Percentiles rank a stretch among this genome's conserved stretches.
phyloP scores from a whole-genome alignment of 2,797 vertebrate genomes.

The Ctenopoma kingsleyae region DNA sequence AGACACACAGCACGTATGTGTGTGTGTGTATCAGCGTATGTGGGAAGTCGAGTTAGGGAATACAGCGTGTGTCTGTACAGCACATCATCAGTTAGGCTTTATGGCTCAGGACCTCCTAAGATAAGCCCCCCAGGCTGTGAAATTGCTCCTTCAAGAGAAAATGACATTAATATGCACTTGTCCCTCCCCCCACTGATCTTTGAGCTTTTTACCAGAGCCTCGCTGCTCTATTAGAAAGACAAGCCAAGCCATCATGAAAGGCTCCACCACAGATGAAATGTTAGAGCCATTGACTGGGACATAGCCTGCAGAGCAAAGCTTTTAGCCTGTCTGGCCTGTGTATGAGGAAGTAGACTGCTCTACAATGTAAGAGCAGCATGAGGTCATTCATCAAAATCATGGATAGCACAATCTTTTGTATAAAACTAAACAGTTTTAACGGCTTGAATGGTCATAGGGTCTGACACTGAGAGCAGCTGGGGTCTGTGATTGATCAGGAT shows the following conservation, averaged over 20 bases:
- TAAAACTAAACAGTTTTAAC: constrained; percentile 59
- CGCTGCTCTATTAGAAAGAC: constrained; percentile 75
- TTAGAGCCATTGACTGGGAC: constrained; percentile 69
- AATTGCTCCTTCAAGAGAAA: constrained; percentile 83
- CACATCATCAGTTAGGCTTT: constrained; percentile 76
- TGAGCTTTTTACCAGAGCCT: constrained; percentile 69
- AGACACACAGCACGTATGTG: constrained; percentile 27
- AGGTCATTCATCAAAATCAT: constrained; percentile 67
- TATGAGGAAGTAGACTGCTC: constrained; percentile 51
- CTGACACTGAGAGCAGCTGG: constrained; percentile 19
- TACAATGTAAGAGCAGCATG: constrained; percentile 68
- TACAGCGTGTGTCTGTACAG: constrained; percentile 51
- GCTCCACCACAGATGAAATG: constrained; percentile 68
- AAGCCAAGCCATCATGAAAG: constrained; percentile 71
- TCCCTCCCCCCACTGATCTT: constrained; percentile 73
- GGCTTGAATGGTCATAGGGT: constrained; percentile 24
- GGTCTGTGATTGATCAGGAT: constrained; percentile 45
- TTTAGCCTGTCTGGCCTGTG: constrained; percentile 75
- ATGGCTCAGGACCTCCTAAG: constrained; percentile 77
- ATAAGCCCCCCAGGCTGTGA: constrained; percentile 82
- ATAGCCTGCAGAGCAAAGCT: constrained; percentile 75
- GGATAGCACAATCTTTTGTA: constrained; percentile 61
- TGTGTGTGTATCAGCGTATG: constrained; percentile 3
- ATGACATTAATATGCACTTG: constrained; percentile 81
- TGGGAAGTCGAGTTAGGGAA: constrained; percentile 33